Evolutionary conservation across 2,888 invertebrate genomes (phyloP).

Genomic region (Synanthedon tipuliformis): DNA sequence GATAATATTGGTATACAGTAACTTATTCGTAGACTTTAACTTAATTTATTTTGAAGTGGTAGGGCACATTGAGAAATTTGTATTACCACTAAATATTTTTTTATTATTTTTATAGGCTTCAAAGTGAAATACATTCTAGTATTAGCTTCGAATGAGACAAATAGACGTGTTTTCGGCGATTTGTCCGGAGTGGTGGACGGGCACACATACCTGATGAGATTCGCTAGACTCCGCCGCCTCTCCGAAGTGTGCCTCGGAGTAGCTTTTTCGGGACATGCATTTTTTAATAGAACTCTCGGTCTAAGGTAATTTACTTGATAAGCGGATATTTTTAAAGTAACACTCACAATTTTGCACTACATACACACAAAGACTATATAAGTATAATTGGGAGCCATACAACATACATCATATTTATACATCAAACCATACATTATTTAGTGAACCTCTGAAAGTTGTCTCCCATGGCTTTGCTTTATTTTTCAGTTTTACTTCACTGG

Average conservation of each 20-base stretch:
- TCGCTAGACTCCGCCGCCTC: conserved; percentile 48
- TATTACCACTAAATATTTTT: neutral
- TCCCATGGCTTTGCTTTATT: neutral
- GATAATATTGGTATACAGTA: conserved; percentile 63
- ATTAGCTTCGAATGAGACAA: conserved; percentile 47
- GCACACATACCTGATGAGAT: conserved; percentile 44
- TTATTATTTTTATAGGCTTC: conserved; percentile 40
- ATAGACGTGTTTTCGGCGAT: conserved; percentile 47
- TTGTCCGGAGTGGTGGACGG: conserved; percentile 39
- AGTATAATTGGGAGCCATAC: too few species aligned
- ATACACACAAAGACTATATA: too few species aligned
- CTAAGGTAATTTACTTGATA: conserved; percentile 30
- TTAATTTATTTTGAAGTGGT: too few species aligned
- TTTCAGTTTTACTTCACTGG: conserved; percentile 55
- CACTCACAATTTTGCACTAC: too few species aligned
- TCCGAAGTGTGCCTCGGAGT: conserved; percentile 65
- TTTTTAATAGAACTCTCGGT: conserved; percentile 54
- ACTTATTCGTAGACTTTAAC: too few species aligned
- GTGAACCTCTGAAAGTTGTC: neutral
- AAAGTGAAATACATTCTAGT: conserved; percentile 61
- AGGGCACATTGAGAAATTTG: too few species aligned
- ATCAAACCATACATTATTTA: too few species aligned
- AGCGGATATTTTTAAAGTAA: too few species aligned
- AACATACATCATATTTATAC: too few species aligned
- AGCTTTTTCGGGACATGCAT: conserved; percentile 64